Percentiles rank a stretch among this genome's conserved stretches.
Conservation (phyloP, 1,140 invertebrate species). For the Pristionchus pacificus region DNA sequence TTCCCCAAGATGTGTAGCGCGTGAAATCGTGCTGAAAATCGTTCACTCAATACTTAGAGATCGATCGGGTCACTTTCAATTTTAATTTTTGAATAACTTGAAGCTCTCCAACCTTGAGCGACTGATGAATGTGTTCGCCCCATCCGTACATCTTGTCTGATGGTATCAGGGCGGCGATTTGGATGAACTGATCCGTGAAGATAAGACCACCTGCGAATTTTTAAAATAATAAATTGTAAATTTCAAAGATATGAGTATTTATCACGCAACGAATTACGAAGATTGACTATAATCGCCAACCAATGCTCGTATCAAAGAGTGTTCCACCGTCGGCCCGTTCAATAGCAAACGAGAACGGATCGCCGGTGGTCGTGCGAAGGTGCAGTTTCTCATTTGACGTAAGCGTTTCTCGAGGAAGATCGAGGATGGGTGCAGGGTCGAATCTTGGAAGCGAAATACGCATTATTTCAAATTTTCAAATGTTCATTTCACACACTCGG, state of each 20-base stretch:
- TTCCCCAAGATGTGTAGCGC: slow-evolving; percentile 45
- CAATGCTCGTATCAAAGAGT: not conserved
- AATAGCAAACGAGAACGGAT: not conserved
- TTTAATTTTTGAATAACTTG: no score
- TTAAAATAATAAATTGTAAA: not conserved
- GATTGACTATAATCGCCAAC: not conserved
- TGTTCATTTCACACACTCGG: no score
- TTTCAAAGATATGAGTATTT: not conserved
- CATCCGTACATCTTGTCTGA: slow-evolving; percentile 59
- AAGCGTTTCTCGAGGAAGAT: not conserved
- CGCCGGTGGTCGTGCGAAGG: not conserved
- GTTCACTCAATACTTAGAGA: not conserved
- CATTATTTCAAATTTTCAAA: not conserved
- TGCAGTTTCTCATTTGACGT: not conserved
- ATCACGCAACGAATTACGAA: not conserved
- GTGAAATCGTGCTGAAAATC: slow-evolving; percentile 41
- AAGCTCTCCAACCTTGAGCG: slow-evolving; percentile 48
- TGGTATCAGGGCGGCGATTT: slow-evolving; percentile 57
- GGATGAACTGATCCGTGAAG: slow-evolving; percentile 58
- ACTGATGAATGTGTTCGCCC: slow-evolving; percentile 59
- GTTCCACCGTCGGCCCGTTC: not conserved
- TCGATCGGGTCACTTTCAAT: not conserved
- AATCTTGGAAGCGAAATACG: not conserved
- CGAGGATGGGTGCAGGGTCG: not conserved
- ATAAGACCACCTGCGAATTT: slow-evolving; percentile 40